Evolutionary conservation across 2,888 invertebrate genomes (phyloP).

Genomic region (Deilephila porcellus): DNA sequence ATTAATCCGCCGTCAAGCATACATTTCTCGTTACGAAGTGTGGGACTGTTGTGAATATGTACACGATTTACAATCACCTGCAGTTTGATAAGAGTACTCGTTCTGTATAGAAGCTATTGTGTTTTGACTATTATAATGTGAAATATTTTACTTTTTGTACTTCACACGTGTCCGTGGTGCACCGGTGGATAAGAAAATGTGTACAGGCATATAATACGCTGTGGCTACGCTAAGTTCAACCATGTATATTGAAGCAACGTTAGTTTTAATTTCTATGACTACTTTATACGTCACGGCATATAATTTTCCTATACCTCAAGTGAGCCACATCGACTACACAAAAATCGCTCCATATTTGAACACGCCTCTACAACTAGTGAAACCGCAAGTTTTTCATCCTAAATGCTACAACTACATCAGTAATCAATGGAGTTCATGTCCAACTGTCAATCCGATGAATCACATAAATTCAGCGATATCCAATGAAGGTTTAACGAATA

Average conservation of each 20-base stretch:
- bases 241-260: background rate
- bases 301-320: background rate
- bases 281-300: background rate
- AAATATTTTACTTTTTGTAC: background rate
- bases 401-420: slow-evolving; percentile 14
- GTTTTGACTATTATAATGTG: slow-evolving; percentile 12
- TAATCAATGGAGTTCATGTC: slow-evolving; percentile 1
- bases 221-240: background rate
- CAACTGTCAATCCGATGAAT: background rate
- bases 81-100: slow-evolving; percentile 28
- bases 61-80: background rate
- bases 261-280: background rate
- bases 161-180: background rate
- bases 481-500: slow-evolving; percentile 1
- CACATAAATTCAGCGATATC: background rate
- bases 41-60: background rate
- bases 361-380: background rate
- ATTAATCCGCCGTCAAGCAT: slow-evolving; percentile 42
- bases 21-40: slow-evolving; percentile 32
- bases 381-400: background rate
- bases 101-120: background rate
- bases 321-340: background rate
- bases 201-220: background rate
- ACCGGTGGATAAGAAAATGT: background rate
- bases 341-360: background rate